Conservation (phyloP, 2,888 invertebrate species). For the Cyclophora punctaria region DNA sequence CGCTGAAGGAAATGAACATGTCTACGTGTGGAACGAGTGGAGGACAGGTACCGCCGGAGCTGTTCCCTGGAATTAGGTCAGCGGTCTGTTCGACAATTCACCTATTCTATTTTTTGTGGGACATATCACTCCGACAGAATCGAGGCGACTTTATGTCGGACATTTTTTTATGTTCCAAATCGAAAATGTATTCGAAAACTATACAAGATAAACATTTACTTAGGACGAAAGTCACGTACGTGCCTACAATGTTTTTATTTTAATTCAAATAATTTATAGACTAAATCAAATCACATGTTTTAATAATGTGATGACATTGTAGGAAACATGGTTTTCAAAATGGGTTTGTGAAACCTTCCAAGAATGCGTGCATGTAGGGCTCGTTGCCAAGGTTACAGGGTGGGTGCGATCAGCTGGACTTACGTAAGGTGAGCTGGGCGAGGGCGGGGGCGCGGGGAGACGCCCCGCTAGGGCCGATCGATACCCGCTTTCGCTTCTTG, state of each 20-base stretch:
- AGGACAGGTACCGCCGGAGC: conserved; percentile 25
- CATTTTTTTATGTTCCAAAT: no score
- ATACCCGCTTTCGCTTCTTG: conserved; percentile 62
- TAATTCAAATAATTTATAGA: background rate
- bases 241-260: no score
- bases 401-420: conserved; percentile 72
- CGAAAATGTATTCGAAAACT: no score
- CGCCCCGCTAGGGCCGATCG: conserved; percentile 64
- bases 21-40: conserved; percentile 26
- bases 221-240: background rate
- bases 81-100: conserved; percentile 1
- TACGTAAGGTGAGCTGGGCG: conserved; percentile 62
- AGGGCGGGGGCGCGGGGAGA: conserved; percentile 28
- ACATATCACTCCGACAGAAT: background rate
- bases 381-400: conserved; percentile 70
- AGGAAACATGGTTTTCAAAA: conserved; percentile 7
- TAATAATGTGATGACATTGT: background rate
- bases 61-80: conserved; percentile 26
- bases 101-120: background rate
- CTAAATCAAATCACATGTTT: background rate
- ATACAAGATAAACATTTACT: no score
- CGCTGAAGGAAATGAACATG: conserved; percentile 44
- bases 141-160: no score
- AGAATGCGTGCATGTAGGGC: conserved; percentile 48
- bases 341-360: conserved; percentile 16